A percentile compares a stretch with the other conserved stretches of the same genome.
phyloP scores from a whole-genome alignment of 2,888 invertebrate genomes.

The Rosalia funebris region DNA sequence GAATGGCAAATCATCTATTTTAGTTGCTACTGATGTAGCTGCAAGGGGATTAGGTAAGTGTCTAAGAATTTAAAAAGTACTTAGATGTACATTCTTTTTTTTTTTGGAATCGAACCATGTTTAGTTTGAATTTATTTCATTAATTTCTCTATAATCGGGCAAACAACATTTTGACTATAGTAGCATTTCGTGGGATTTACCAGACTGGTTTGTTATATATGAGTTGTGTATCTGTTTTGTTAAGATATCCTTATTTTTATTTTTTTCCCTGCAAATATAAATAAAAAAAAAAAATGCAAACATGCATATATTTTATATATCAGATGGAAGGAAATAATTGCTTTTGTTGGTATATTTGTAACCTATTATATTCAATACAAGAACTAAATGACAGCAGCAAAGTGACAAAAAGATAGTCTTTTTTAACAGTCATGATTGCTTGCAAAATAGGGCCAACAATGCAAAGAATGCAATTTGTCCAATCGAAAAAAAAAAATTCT shows the following conservation, averaged over 20 bases:
- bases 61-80: slow-evolving; percentile 3
- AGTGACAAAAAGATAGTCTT: too few relatives aligned
- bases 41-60: slow-evolving; percentile 93
- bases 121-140: slow-evolving; percentile 35
- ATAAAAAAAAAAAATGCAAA: neutral
- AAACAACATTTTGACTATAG: slow-evolving; percentile 42
- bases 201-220: slow-evolving; percentile 59
- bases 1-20: slow-evolving; percentile 85
- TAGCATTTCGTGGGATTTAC: slow-evolving; percentile 58
- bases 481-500: too few relatives aligned
- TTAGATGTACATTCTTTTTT: neutral
- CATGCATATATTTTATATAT: neutral
- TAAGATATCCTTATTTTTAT: neutral
- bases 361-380: too few relatives aligned
- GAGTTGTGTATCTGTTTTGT: neutral
- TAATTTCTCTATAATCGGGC: slow-evolving; percentile 1
- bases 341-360: neutral
- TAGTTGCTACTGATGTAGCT: slow-evolving; percentile 98
- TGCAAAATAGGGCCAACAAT: neutral
- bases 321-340: neutral
- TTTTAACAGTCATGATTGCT: too few relatives aligned
- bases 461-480: neutral
- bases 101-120: slow-evolving; percentile 42
- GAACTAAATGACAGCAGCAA: too few relatives aligned
- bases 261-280: neutral